These are phyloP conservation scores for Danaus plexippus DNA, from an alignment of 1,140 invertebrate species.

Conservation along the genomic window DNA sequence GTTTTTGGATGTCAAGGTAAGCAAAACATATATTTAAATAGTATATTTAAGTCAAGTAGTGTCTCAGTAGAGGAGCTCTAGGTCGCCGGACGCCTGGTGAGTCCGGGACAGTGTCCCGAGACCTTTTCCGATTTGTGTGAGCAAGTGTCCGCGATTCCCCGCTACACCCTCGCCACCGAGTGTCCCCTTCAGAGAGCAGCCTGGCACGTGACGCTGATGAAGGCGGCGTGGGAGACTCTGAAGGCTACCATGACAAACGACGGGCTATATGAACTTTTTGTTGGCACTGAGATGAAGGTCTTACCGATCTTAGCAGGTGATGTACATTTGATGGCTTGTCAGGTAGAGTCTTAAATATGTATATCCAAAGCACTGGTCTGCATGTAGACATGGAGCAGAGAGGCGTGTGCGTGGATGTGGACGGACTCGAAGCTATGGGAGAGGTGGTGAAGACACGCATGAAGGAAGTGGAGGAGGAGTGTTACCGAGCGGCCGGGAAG, in stretches of 20 bases:
- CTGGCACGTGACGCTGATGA: constrained; percentile 36
- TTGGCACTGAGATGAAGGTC: constrained; percentile 68
- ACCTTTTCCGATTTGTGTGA: constrained; percentile 38
- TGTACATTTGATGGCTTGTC: not conserved
- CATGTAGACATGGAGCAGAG: constrained; percentile 58
- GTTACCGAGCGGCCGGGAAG: constrained; percentile 63
- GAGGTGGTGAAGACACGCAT: constrained; percentile 47
- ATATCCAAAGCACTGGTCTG: too few relatives aligned
- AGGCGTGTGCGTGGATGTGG: constrained; percentile 59
- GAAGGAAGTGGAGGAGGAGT: constrained; percentile 55
- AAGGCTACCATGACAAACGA: constrained; percentile 22
- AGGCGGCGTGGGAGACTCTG: constrained; percentile 21
- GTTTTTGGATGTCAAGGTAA: constrained; percentile 37
- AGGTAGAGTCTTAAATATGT: too few relatives aligned
- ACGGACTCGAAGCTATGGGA: constrained; percentile 61
- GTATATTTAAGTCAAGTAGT: too few relatives aligned
- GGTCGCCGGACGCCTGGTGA: constrained; percentile 39
- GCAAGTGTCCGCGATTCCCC: constrained; percentile 20
- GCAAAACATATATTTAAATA: not conserved
- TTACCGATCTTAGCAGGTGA: constrained; percentile 70
- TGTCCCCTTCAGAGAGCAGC: constrained; percentile 37
- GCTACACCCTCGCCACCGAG: constrained; percentile 36
- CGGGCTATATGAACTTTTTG: constrained; percentile 64
- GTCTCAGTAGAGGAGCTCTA: constrained; percentile 9
- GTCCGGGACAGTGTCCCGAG: constrained; percentile 39